Percentiles rank a stretch among this genome's conserved stretches.
Conservation (phyloP, 2,113 vertebrate genomes). For the Peromyscus polionotus region DNA sequence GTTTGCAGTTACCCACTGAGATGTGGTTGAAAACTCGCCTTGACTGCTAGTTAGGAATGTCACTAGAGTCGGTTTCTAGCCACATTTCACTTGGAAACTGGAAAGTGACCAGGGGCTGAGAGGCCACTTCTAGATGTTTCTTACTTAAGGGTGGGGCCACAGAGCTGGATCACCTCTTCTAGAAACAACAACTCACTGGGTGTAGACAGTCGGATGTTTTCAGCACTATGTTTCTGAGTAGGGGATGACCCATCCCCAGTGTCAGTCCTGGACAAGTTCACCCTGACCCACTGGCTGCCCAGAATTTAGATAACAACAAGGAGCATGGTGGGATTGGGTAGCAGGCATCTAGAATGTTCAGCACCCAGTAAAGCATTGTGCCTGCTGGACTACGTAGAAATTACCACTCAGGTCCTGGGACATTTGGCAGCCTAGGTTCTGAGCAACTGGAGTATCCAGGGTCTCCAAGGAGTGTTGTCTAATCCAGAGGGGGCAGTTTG, state of each 20-base stretch:
- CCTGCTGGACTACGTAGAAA: not conserved
- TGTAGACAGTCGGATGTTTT: not conserved
- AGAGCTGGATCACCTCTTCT: not conserved
- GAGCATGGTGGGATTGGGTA: not conserved
- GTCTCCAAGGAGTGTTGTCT: not conserved
- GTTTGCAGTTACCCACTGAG: conserved; percentile 31
- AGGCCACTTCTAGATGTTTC: not conserved
- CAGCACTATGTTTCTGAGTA: not conserved
- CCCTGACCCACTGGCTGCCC: not conserved
- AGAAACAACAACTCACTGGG: not conserved
- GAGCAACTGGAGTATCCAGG: not conserved
- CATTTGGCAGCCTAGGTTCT: not conserved
- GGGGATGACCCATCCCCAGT: not conserved
- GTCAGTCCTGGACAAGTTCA: not conserved
- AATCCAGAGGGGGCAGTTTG: not conserved
- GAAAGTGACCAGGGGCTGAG: not conserved
- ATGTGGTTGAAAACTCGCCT: not conserved
- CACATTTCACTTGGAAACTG: not conserved
- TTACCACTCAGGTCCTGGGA: not conserved
- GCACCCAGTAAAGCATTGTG: not conserved
- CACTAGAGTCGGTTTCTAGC: not conserved
- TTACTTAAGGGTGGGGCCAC: too few relatives aligned
- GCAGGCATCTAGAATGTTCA: not conserved
- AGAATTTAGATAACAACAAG: not conserved
- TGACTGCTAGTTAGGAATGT: conserved; percentile 12